Base-by-base conservation (phyloP, 2,797 vertebrate genomes). In the Notolabrus celidotus region DNA sequence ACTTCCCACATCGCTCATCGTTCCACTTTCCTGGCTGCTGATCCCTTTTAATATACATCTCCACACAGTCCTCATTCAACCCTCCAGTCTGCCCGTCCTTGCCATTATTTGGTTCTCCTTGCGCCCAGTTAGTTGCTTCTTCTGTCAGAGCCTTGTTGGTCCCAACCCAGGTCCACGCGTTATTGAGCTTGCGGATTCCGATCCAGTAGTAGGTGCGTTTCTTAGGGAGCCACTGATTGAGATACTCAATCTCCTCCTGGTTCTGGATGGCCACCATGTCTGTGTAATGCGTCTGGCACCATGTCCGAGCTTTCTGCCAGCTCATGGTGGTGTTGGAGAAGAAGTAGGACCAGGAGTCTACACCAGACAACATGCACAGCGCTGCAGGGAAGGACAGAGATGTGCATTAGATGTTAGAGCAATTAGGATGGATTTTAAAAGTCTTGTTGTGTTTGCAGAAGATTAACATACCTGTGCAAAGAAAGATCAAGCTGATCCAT, bases 241-340 rank as follows among this genome's bases (percentile, higher is more conserved):
- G 93, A 58, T 96, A 67, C 10, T 0, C 2, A 0, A 95, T 95
- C 80, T 96, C 95, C 10, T 51, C 89, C 76, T 88, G 87, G 85
- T 95, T 95, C 79, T 95, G 94, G 78, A 96, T 96, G 53, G 94
- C 95, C 72, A 95, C 95, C 90, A 96, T 92, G 73, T 95, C 92
- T 0, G 94, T 95, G 84, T 92, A 92, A 46, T 15, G 0, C 0
- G 17, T 0, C 67, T 14, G 3, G 76, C 95, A 96, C 90, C 91
- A 95, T 1, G 0, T 0, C 49, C 93, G 72, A 6, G 94, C 92
- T 0, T 57, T 0, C 0, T 6, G 0, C 94, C 94, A 96, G 3
- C 27, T 2, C 94, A 95, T 95, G 17, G 22, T 84, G 2, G 0
- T 0, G 4, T 86, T 1, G 1, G 92, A 95, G 68, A 84, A 73